These are phyloP conservation scores for Onychomys torridus DNA, from an alignment of 2,797 vertebrate genomes.

Conservation along the genomic window DNA sequence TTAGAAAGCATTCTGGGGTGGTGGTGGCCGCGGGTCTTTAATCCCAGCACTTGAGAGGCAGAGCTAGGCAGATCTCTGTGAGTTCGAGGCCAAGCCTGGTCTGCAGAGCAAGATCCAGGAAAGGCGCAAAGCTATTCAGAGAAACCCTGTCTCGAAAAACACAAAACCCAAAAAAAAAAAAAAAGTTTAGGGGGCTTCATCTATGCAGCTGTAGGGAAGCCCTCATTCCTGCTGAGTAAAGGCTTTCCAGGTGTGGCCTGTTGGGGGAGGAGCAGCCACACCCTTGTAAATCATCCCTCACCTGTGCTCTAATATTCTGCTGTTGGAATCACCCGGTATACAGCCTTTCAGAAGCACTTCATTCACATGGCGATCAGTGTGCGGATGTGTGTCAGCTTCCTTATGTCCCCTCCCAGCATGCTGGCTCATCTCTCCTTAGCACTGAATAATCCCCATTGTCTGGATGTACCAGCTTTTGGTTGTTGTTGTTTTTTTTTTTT, in stretches of 20 bases:
- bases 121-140: no score
- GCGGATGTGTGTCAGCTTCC: not conserved
- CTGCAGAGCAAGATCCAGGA: no score
- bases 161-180: no score
- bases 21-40: no score
- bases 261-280: no score
- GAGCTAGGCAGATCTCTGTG: no score
- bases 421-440: not conserved
- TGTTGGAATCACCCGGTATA: not conserved
- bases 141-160: no score
- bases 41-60: no score
- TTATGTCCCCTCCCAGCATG: not conserved
- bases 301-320: not conserved
- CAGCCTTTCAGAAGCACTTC: not conserved
- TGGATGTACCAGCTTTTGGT: not conserved
- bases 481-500: not conserved
- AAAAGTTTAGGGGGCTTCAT: not conserved
- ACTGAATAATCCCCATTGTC: constrained; percentile 19
- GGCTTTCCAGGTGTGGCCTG: no score
- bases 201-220: not conserved
- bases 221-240: not conserved
- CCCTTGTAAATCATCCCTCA: not conserved
- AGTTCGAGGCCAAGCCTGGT: no score
- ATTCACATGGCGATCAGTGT: not conserved
- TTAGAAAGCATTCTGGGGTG: not conserved